Evolutionary conservation across 2,797 vertebrate genomes (phyloP).

Genomic region (Sternarchorhynchus goeldii): DNA sequence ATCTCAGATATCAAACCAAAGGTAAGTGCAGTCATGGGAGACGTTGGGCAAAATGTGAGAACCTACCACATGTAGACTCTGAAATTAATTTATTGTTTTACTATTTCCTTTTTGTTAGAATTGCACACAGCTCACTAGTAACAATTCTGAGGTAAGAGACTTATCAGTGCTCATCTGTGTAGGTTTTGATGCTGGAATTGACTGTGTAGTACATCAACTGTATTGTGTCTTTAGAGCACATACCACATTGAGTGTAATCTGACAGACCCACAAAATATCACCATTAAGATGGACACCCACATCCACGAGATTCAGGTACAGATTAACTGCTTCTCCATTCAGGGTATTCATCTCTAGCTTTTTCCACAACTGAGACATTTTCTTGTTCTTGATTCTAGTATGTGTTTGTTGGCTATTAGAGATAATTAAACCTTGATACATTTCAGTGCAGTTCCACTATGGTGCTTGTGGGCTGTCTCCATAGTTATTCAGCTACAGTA

Average conservation of each 20-base stretch:
- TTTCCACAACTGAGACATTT: no score
- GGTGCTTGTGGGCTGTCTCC: not conserved
- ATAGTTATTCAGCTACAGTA: no score
- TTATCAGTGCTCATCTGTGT: not conserved
- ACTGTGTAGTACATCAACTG: constrained; percentile 5
- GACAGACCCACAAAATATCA: constrained; percentile 44
- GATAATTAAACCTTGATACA: not conserved
- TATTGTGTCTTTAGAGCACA: not conserved
- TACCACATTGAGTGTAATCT: constrained; percentile 45
- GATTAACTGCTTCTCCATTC: not conserved
- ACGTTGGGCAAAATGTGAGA: not conserved
- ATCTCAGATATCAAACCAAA: constrained; percentile 19
- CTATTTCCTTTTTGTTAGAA: constrained; percentile 34
- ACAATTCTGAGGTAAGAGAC: constrained; percentile 26
- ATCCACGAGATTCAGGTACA: constrained; percentile 55
- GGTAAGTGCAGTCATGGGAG: constrained; percentile 38
- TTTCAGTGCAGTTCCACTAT: not conserved
- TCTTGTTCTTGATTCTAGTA: no score
- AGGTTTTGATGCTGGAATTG: not conserved
- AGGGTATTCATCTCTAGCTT: no score
- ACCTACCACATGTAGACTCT: not conserved
- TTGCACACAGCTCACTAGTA: not conserved
- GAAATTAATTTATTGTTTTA: not conserved
- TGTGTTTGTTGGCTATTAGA: not conserved
- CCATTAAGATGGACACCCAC: constrained; percentile 18